Evolutionary conservation across 2,797 vertebrate genomes (phyloP).

Genomic region (Lagodon rhomboides): DNA sequence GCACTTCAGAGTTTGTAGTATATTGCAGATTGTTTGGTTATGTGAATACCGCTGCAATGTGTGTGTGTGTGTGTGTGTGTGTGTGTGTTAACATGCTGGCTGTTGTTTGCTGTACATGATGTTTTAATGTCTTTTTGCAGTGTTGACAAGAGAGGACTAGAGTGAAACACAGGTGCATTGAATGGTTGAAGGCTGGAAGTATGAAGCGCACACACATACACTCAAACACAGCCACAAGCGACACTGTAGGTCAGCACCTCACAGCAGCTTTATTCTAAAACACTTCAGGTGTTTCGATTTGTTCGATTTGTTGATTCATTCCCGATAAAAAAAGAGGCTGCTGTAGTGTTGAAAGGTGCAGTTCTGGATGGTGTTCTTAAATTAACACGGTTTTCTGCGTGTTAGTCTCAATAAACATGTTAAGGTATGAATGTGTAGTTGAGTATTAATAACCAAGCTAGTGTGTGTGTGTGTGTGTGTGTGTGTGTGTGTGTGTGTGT

Average conservation of each 20-base stretch:
- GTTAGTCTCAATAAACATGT: constrained; percentile 34
- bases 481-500: constrained; percentile 41
- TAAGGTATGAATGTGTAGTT: constrained; percentile 30
- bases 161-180: constrained; percentile 53
- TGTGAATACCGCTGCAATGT: constrained; percentile 41
- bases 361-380: not conserved
- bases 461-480: constrained; percentile 33
- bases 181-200: constrained; percentile 45
- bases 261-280: not conserved
- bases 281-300: not conserved
- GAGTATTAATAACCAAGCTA: constrained; percentile 41
- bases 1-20: constrained; percentile 66
- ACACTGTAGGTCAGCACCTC: constrained; percentile 20
- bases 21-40: constrained; percentile 72
- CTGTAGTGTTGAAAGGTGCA: not conserved
- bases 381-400: not conserved
- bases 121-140: constrained; percentile 62
- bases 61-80: constrained; percentile 28
- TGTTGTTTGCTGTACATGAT: constrained; percentile 67
- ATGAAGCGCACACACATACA: not conserved
- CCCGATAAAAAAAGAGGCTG: constrained; percentile 9
- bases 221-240: not conserved
- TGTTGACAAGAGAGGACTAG: constrained; percentile 60
- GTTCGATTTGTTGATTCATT: constrained; percentile 19
- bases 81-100: constrained; percentile 38